A percentile compares a stretch with the other conserved stretches of the same genome.
phyloP scores from a whole-genome alignment of 2,113 vertebrate genomes.

The crab-eating macaque (Macaca fascicularis) region T2T-MFA8v1.1 NC_088387.1:111872001-111872500 shows the following conservation, averaged over 20 bases:
- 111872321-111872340: neutral
- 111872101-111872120: neutral
- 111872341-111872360: no score
- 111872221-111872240: neutral
- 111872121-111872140: no score
- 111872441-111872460: no score
- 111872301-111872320: accelerated
- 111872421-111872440: no score
- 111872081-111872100: neutral
- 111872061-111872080: neutral
- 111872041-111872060: accelerated
- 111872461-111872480: no score
- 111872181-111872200: accelerated
- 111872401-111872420: no score
- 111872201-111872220: neutral
- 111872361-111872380: neutral
- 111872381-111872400: neutral
- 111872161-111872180: neutral
- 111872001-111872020: neutral
- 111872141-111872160: neutral
- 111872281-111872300: neutral
- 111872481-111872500: no score
- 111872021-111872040: accelerated
- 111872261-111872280: neutral
- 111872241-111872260: no score